Evolutionary conservation across 2,113 vertebrate genomes (phyloP), one percentile per base, ranked within the genome.

Genomic region (Gavialis gangeticus): DNA sequence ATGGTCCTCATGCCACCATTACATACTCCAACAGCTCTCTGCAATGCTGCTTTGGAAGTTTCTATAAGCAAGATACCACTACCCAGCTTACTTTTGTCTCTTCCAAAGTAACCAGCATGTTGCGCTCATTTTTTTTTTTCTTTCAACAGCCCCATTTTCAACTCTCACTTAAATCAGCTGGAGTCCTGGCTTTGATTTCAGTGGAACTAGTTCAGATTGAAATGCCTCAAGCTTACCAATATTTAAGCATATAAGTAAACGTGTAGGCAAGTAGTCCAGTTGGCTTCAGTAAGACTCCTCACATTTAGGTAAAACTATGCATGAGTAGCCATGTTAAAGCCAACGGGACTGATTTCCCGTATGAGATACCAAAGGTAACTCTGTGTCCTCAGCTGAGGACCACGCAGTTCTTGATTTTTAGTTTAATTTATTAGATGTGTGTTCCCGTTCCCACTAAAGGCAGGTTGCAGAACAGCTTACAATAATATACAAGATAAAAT

Each of bases 231-330:
- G 34, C 56, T 58, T 15, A 3, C 21, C 7, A 71, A 63, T 14
- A n/a, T 15, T 22, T 11, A 2, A 1, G 63, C 1, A 0, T 5
- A 14, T 0, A 0, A 3, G 22, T 37, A 55, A 79, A 62, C 0
- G 4, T 34, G 56, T 13, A 0, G 0, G 0, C 13, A 34, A 8
- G 37, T 1, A 16, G 11, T 22, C 3, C 1, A 24, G 0, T 0
- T 0, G 1, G 85, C 16, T 81, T 64, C 0, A 8, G 6, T 2
- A 19, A 75, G 77, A 64, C 69, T 18, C 0, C 1, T 0, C 2
- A 13, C 0, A 3, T 0, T 10, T 18, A 27, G 58, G 34, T 13
- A 57, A 79, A 5, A 3, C 18, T 2, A 0, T 28, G 56, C 88
- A 77, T 13, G 1, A 1, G n/a, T 1, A 6, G 25, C 46, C 46